Percentiles rank a stretch among this genome's conserved stretches.
Evolutionary conservation across 2,113 vertebrate species (phyloP).

Genomic region (Solea solea): DNA sequence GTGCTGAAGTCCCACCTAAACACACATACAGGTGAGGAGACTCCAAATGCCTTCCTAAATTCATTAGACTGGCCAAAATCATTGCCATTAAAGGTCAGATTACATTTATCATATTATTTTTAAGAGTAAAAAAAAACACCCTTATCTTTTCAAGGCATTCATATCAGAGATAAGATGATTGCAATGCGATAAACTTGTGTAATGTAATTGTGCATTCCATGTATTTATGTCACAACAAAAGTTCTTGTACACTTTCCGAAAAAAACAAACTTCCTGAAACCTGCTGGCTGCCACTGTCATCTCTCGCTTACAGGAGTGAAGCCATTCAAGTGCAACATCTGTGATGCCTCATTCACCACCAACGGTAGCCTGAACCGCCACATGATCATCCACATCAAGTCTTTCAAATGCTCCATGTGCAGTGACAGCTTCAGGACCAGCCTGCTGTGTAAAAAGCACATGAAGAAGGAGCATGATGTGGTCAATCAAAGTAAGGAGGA

Average conservation of each 20-base stretch:
- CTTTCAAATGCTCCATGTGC: slow-evolving; percentile 93
- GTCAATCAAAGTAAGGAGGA: slow-evolving; percentile 79
- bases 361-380: slow-evolving; percentile 97
- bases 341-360: slow-evolving; percentile 93
- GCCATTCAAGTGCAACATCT: slow-evolving; percentile 92
- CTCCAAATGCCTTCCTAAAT: background rate
- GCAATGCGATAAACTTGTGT: background rate
- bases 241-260: background rate
- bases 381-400: slow-evolving; percentile 93
- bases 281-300: background rate
- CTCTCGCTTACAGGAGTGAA: slow-evolving; percentile 86
- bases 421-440: slow-evolving; percentile 93
- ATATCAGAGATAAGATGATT: background rate
- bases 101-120: too few species aligned
- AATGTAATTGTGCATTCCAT: background rate
- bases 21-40: slow-evolving; percentile 91
- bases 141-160: background rate
- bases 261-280: background rate
- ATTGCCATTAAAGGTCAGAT: too few species aligned
- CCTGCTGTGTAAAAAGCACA: slow-evolving; percentile 92
- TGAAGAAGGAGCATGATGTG: slow-evolving; percentile 90
- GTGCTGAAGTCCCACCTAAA: slow-evolving; percentile 97
- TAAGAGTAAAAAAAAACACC: too few species aligned
- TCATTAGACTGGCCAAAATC: too few species aligned
- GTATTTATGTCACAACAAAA: background rate